Base-by-base conservation (phyloP, 2,113 vertebrate species). In the Hyperoodon ampullatus region DNA sequence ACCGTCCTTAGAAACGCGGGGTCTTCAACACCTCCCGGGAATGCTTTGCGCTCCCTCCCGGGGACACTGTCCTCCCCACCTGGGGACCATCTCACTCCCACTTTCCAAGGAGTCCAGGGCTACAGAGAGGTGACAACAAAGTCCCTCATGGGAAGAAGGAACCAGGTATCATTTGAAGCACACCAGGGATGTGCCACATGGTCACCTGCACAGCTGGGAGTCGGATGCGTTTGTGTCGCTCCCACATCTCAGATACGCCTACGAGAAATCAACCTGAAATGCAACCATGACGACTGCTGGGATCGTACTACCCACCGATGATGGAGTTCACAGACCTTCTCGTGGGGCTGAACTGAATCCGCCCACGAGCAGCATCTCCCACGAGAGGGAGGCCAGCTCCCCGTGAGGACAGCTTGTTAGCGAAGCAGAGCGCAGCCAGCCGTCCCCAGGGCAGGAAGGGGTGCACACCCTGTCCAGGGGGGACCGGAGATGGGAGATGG, bases 351-450 rank as follows among this genome's bases (percentile, higher is more conserved):
- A 23, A 11, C 65, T 58, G 26, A 24, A 50, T 55, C 26, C 10
- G 44, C 61, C 7, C 11, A 10, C 6, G 0, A 39, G 30, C 44
- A 8, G 71, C 65, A 0, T 55, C 70, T 10, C 35, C 15, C 50
- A 1, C 1, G 6, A 0, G 10, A 58, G 2, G 5, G 1, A 50
- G 55, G 44, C 35, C 28, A 2, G 24, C 1, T 4, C 53, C 53
- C 26, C 50, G 0, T 0, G 3, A 21, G 6, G 8, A 18, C 35
- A 2, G 8, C 70, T 65, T 15, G 2, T 3, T 14, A 44, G 28
- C 3, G 1, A 21, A 6, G n/a, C 60, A 44, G 4, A 26, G 1
- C 0, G 0, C 21, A 23, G 42, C 3, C 10, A 6, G 61, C 33
- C 18, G 19, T 23, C 23, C 10, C 11, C 30, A 55, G 33, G 8